phyloP scores from a whole-genome alignment of 2,113 vertebrate genomes.

The Clarias macrocephalus region DNA sequence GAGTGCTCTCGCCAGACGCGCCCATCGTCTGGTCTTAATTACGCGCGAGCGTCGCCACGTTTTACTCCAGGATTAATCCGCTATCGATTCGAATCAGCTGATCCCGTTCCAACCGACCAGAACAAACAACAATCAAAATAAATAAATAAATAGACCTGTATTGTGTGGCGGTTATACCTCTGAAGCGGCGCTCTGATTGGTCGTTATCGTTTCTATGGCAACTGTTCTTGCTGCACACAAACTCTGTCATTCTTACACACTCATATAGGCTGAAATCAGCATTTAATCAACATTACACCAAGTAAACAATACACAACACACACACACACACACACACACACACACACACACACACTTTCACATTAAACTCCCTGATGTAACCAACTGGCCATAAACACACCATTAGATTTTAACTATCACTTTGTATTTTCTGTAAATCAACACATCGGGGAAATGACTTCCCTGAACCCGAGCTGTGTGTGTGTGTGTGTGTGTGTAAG shows the following conservation, averaged over 20 bases:
- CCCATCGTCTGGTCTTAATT: conserved; percentile 3
- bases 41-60: not conserved
- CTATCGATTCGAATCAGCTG: not conserved
- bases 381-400: conserved; percentile 8
- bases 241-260: not conserved
- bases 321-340: conserved; percentile 14
- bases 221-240: not conserved
- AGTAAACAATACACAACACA: not conserved
- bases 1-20: not conserved
- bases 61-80: not conserved
- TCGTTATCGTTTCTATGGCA: not conserved
- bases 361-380: conserved; percentile 5
- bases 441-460: conserved; percentile 9
- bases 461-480: conserved; percentile 14
- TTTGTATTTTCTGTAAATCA: conserved; percentile 13
- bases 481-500: conserved; percentile 31
- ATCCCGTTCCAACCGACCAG: not conserved
- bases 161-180: too few relatives aligned
- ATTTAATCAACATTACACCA: too few relatives aligned
- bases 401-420: conserved; percentile 21
- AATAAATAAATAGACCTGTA: too few relatives aligned
- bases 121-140: too few relatives aligned
- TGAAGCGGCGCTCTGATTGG: too few relatives aligned
- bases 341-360: not conserved
- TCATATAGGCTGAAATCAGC: not conserved